Evolutionary conservation across 1,140 invertebrate genomes (phyloP), one percentile per base, ranked within the genome.

Genomic region (Drosophila simulans): DNA sequence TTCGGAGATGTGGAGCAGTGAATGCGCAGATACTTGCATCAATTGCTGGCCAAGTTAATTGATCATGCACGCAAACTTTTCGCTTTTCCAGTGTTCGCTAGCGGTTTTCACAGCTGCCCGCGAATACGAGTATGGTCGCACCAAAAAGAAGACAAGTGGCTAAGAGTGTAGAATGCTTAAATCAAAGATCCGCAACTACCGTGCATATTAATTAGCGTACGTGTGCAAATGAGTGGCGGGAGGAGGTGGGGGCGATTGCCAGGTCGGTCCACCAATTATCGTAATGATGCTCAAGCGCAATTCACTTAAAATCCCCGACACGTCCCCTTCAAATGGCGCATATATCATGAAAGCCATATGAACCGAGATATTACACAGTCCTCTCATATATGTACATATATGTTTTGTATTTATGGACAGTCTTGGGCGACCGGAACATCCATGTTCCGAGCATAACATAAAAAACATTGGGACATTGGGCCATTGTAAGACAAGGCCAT

Each of bases 151-250:
- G 46, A 39, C 25, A 34, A 13, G 20, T 11, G 13, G n/a, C 62
- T 59, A 55, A 4, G n/a, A 37, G 42, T 13, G 13, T 20, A 11
- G 37, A 53, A 40, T 45, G 35, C 59, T 35, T 31, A 40, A 57
- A 64, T 45, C 54, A 59, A 71, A 78, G 53, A 22, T 76, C 37
- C 52, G 64, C 45, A 74, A 55, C 46, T 72, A 70, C 46, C 72
- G 73, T 70, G 78, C 82, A 86, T 80, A 84, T 84, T 84, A 84
- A 88, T 88, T 88, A 89, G 72, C 80, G 53, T 45, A 70, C 12
- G 37, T 34, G 37, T 45, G 54, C 35, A 31, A 57, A 55, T 31
- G 57, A 40, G 27, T 40, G 31, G 31, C 48, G 22, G 48, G 42
- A 43, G 48, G 42, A 34, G 35, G 43, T 22, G 12, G 52, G 40